Percentiles rank a stretch among this genome's conserved stretches.
These are phyloP conservation scores for Drosophila pullipes DNA, from an alignment of 2,888 invertebrate genomes.

Conservation along the genomic window DNA sequence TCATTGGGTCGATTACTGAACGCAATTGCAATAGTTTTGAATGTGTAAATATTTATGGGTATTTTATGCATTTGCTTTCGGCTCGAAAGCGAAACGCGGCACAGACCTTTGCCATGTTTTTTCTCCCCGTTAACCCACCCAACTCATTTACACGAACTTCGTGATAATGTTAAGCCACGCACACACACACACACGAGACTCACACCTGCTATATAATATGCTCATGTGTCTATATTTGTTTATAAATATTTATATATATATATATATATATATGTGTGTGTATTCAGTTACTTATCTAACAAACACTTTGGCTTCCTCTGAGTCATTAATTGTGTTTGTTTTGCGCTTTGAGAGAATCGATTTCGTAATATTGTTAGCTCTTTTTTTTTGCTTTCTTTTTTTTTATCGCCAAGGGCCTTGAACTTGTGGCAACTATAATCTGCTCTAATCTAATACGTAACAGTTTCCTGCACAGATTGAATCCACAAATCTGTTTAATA, in stretches of 20 bases:
- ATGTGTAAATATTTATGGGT: slow-evolving; percentile 37
- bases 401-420: slow-evolving; percentile 20
- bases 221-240: background rate
- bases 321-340: slow-evolving; percentile 25
- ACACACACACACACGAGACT: background rate
- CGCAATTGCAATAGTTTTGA: slow-evolving; percentile 22
- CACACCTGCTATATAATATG: slow-evolving; percentile 24
- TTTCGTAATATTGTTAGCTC: background rate
- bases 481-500: background rate
- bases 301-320: slow-evolving; percentile 21
- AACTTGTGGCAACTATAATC: slow-evolving; percentile 21
- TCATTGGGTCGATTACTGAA: slow-evolving; percentile 4
- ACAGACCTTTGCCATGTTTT: slow-evolving; percentile 45
- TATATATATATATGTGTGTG: slow-evolving; percentile 23
- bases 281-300: slow-evolving; percentile 39
- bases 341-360: slow-evolving; percentile 2
- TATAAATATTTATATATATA: slow-evolving; percentile 22
- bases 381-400: background rate
- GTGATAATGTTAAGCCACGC: slow-evolving; percentile 43
- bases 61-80: slow-evolving; percentile 21
- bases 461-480: slow-evolving; percentile 5
- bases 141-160: slow-evolving; percentile 10
- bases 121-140: slow-evolving; percentile 17
- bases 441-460: background rate
- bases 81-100: slow-evolving; percentile 16